Evolutionary conservation across 2,888 invertebrate genomes (phyloP).

Genomic region (Abrostola triplasia): DNA sequence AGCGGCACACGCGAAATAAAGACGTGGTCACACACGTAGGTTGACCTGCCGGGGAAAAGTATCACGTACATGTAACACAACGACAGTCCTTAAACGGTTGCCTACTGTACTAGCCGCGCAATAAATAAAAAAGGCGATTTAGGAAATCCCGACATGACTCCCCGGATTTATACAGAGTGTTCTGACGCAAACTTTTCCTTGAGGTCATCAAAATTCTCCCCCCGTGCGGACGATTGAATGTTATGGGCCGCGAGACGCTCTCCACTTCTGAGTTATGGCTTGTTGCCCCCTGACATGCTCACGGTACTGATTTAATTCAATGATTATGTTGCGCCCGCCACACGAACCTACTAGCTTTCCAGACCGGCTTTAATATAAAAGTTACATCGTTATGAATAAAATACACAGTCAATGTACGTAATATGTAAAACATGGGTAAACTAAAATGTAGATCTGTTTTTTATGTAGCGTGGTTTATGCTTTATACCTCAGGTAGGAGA

Average conservation of each 20-base stretch:
- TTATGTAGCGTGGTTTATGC: conserved; percentile 9
- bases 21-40: conserved; percentile 59
- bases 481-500: neutral
- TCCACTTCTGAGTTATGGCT: conserved; percentile 82
- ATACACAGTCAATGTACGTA: conserved; percentile 31
- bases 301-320: conserved; percentile 80
- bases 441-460: conserved; percentile 30
- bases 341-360: conserved; percentile 33
- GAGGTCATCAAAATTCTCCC: conserved; percentile 86
- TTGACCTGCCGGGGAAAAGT: conserved; percentile 66
- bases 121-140: conserved; percentile 87
- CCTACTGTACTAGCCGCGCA: conserved; percentile 76
- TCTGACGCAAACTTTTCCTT: conserved; percentile 83
- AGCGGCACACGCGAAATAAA: conserved; percentile 59
- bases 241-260: conserved; percentile 85
- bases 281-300: conserved; percentile 78
- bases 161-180: conserved; percentile 85
- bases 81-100: conserved; percentile 79
- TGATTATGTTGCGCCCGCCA: conserved; percentile 65
- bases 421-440: conserved; percentile 37
- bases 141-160: conserved; percentile 86
- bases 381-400: conserved; percentile 48
- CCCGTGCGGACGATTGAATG: conserved; percentile 86
- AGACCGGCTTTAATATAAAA: conserved; percentile 46
- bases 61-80: conserved; percentile 75